A percentile compares a stretch with the other conserved stretches of the same genome.
Evolutionary conservation across 1,140 invertebrate species (phyloP).

Genomic region (Trichomalopsis sarcophagae): DNA sequence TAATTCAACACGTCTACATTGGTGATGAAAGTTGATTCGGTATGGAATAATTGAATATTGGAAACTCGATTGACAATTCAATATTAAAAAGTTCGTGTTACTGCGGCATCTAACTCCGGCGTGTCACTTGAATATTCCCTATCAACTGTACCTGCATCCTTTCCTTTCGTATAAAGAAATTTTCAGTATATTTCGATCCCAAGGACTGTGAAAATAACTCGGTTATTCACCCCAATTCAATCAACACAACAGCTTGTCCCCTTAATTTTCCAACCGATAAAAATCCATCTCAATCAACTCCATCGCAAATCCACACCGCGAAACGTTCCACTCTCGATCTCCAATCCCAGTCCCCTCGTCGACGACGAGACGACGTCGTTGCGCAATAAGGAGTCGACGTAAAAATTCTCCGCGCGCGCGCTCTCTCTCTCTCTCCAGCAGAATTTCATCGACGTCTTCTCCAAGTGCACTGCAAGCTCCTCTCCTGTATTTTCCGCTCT

Average conservation of each 20-base stretch:
- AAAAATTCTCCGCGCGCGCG: not conserved
- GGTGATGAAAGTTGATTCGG: no score
- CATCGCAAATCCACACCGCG: conserved; percentile 1
- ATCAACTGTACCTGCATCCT: no score
- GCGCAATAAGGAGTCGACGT: not conserved
- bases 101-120: no score
- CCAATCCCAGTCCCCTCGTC: not conserved
- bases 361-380: not conserved
- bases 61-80: no score
- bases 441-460: conserved; percentile 21
- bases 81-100: no score
- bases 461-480: conserved; percentile 22
- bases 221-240: no score
- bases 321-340: conserved; percentile 6
- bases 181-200: no score
- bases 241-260: not conserved
- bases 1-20: no score
- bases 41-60: no score
- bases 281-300: conserved; percentile 10
- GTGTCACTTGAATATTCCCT: no score
- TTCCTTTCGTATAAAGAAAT: no score
- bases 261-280: not conserved
- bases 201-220: no score
- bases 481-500: conserved; percentile 60
- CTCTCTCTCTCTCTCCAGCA: not conserved